Conservation (phyloP, 2,113 vertebrate species). For the Cochlearius cochlearius region DNA sequence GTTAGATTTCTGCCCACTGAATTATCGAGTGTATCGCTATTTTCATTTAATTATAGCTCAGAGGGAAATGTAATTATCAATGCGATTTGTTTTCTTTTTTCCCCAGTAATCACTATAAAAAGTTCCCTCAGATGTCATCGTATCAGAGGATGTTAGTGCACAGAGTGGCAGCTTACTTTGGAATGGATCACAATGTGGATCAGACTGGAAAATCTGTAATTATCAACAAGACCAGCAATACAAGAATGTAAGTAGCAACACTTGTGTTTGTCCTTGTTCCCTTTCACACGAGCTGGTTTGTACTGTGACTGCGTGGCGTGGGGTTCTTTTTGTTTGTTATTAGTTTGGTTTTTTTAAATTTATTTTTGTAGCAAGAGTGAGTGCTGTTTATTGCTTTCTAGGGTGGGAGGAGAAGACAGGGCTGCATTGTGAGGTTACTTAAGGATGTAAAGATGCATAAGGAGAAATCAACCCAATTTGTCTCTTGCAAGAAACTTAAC, state of each 20-base stretch:
- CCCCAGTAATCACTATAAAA: slow-evolving; percentile 88
- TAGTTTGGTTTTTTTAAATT: background rate
- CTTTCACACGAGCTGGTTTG: background rate
- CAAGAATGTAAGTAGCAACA: slow-evolving; percentile 86
- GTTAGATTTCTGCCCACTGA: background rate
- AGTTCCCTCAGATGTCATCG: slow-evolving; percentile 95
- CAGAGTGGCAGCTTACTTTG: slow-evolving; percentile 94
- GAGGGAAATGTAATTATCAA: background rate
- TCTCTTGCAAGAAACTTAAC: background rate
- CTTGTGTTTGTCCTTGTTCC: background rate
- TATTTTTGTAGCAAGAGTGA: background rate
- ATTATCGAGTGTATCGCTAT: background rate
- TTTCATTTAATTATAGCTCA: background rate
- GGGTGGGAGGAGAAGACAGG: background rate
- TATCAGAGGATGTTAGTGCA: slow-evolving; percentile 98
- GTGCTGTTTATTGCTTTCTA: background rate
- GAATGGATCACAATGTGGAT: slow-evolving; percentile 97
- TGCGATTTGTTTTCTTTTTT: background rate
- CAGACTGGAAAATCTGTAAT: slow-evolving; percentile 95
- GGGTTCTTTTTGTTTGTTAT: background rate
- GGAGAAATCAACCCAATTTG: background rate
- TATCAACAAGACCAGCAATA: slow-evolving; percentile 93
- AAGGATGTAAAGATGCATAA: background rate
- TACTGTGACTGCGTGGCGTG: background rate
- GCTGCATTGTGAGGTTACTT: background rate